Base-by-base conservation (phyloP, 2,797 vertebrate genomes). In the Falco cherrug region DNA sequence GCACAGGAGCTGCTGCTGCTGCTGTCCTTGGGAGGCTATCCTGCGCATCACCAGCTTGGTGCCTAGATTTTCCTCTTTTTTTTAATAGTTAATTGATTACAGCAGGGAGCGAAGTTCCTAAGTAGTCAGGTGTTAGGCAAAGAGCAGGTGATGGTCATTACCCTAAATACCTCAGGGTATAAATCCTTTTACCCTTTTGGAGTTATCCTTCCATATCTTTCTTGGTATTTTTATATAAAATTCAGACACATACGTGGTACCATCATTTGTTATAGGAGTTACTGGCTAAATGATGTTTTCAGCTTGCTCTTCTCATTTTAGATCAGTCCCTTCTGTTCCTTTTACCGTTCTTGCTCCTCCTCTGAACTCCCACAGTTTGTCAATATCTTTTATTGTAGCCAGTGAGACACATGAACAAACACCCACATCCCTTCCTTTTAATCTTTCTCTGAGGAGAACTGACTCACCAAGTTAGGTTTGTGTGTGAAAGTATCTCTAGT, bases 301-400 rank as follows among this genome's bases (percentile, higher is more conserved):
- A 83, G 81, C 75, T 71, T 16, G 77, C 33, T 2, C 14, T 77
- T 59, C 68, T 93, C 64, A 3, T 89, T 95, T 77, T 91, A 94
- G 81, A 77, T 87, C 56, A 37, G 2, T 78, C 57, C 81, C 18
- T 94, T 94, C 84, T 92, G 86, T 75, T 75, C 92, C 65, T 54
- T 21, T 94, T 28, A 35, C 26, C 2, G 1, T 3, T 91, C 79
- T 85, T 54, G 71, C 81, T 94, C 90, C 95, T 94, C 68, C 91
- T 94, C 84, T 90, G 90, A 81, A 77, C 91, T 94, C 94, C 94
- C 74, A 87, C 95, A 88, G 82, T 93, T 96, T 80, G 90, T 92
- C 84, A 69, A 13, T 95, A 65, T 83, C 73, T 95, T 89, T 82
- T 86, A 87, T 80, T 91, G 89, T 89, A 91, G 90, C 91, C 88